Base-by-base conservation (phyloP, 2,888 invertebrate species). In the Erebia epiphron region DNA sequence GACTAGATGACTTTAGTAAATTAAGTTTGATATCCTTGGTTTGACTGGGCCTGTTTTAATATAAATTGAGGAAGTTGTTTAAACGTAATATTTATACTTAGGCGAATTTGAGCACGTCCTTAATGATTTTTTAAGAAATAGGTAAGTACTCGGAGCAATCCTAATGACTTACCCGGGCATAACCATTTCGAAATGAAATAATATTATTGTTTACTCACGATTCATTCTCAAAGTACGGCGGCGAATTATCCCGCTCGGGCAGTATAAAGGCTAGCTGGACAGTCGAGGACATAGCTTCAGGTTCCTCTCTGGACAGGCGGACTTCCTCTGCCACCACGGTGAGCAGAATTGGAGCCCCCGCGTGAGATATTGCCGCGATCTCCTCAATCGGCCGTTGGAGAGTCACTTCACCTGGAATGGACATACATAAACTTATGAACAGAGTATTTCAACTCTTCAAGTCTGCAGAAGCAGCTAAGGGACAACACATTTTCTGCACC, bases 311-410 rank as follows among this genome's bases (percentile, higher is more conserved):
- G 71, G 95, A 95, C 75, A 95, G 91, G 77, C 96, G 94, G 73
- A 98, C 96, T 90, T 98, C 98, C 86, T 98, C 97, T 3, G 98
- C 98, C 65, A 97, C 95, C 67, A 98, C 96, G 1, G 96, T 97
- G 74, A 98, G 94, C 64, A 97, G 94, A 69, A 98, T 96, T 2
- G 98, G 98, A 69, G 97, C 96, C 66, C 97, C 96, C n/a, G 96
- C 95, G 82, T 96, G 96, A 16, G 96, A 96, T 79, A 97, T 97
- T 69, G 96, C 95, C 68, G 96, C 95, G 76, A 98, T 95, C 82
- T 98, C 97, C 77, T 96, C 95, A 46, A 98, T 89, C 0, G 97
- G 96, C 76, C 96, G 94, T 76, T 96, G 91, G 10, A 93, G 80
- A 8, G 90, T 91, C 57, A 93, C 88, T 75, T 92, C 92, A 70